Base-by-base conservation (phyloP, 2,888 invertebrate genomes). In the Noctua comes region DNA sequence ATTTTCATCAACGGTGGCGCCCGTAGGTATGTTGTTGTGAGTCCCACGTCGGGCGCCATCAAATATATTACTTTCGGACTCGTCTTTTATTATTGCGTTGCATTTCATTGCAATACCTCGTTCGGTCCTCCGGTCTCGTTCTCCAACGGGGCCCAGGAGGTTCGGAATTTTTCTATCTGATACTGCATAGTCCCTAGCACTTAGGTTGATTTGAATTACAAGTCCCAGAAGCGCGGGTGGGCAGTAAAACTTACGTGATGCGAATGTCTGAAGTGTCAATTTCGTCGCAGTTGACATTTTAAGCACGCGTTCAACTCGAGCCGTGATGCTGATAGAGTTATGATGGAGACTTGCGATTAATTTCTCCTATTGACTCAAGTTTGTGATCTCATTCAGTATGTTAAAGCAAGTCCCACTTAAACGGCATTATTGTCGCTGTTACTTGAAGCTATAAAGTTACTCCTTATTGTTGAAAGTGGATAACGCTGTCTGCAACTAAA, bases 141-240 rank as follows among this genome's bases (percentile, higher is more conserved):
- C 76, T 66, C 73, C 69, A 75, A 84, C 79, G 83, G 76, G 80
- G 64, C 88, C 89, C 89, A 68, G 57, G 82, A 86, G 89, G 84
- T 84, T 85, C 78, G 81, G 75, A 82, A 89, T 87, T 89, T 88
- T 88, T 89, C 87, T 89, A 88, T 88, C 85, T 89, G 77, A 83
- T 79, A 81, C 64, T 77, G 77, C 86, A 77, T 75, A 78, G 83
- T 88, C 83, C 85, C 74, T 76, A 79, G 88, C 91, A 91, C 91
- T 93, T 90, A 85, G 84, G 88, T 90, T 92, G 91, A 93, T 93
- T 93, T 91, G 93, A 92, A 89, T 92, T 91, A 93, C 88, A 89
- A 84, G 85, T 90, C 90, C 90, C 87, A 73, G 85, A 83, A 84
- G 88, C 87, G 83, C 86, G 89, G 85, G 83, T 85, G 87, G 89